A percentile compares a stretch with the other conserved stretches of the same genome.
Evolutionary conservation across 2,113 vertebrate genomes (phyloP).

Genomic region (Zeus faber): DNA sequence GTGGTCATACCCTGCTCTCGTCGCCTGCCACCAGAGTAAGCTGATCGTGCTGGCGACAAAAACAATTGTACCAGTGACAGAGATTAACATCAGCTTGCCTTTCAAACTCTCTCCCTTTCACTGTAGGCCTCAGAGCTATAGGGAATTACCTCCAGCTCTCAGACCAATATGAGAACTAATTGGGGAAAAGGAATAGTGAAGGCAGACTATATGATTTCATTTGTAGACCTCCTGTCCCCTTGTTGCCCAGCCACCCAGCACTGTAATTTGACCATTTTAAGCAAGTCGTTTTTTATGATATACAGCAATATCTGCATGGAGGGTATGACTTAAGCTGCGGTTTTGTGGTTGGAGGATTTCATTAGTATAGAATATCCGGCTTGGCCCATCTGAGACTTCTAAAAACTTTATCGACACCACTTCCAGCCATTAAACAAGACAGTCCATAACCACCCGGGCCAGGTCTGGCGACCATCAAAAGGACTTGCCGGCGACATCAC

Average conservation of each 20-base stretch:
- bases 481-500: slow-evolving; percentile 30
- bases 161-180: slow-evolving; percentile 7
- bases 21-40: slow-evolving; percentile 31
- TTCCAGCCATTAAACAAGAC: slow-evolving; percentile 55
- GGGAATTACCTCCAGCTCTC: slow-evolving; percentile 61
- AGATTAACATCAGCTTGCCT: slow-evolving; percentile 51
- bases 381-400: neutral
- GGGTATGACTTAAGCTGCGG: neutral
- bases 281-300: neutral
- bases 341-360: too few species aligned
- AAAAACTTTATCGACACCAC: slow-evolving; percentile 12
- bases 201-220: slow-evolving; percentile 39
- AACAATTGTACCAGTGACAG: slow-evolving; percentile 48
- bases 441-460: slow-evolving; percentile 47
- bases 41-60: slow-evolving; percentile 31
- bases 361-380: neutral
- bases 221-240: slow-evolving; percentile 7
- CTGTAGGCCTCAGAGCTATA: slow-evolving; percentile 28
- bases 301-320: slow-evolving; percentile 6
- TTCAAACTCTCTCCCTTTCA: slow-evolving; percentile 11
- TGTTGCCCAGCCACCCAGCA: neutral
- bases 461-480: slow-evolving; percentile 47
- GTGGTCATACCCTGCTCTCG: neutral
- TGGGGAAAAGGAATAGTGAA: slow-evolving; percentile 1
- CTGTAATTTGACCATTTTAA: neutral